Evolutionary conservation across 2,797 vertebrate genomes (phyloP).

Genomic region (Muraenolepis orangiensis): DNA sequence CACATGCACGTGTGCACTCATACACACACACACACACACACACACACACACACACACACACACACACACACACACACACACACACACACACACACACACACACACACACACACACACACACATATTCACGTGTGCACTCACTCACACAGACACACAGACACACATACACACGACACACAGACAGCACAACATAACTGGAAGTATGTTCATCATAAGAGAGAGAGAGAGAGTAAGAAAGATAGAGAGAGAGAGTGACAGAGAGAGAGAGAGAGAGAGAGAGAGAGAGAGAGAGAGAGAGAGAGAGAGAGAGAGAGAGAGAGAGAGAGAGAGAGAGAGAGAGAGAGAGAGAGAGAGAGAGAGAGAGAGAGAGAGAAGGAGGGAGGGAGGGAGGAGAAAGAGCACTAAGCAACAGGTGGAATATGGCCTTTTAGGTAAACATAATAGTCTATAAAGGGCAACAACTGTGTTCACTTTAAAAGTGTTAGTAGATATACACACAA

Average conservation of each 20-base stretch:
- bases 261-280: not conserved
- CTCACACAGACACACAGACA: too few species aligned
- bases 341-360: not conserved
- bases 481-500: too few species aligned
- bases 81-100: too few species aligned
- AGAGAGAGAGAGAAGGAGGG: not conserved
- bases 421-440: not conserved
- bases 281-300: not conserved
- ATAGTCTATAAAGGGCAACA: not conserved
- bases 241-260: too few species aligned
- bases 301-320: not conserved
- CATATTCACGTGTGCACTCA: too few species aligned
- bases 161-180: too few species aligned
- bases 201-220: too few species aligned
- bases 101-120: not conserved
- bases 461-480: too few species aligned
- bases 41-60: too few species aligned
- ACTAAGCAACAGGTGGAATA: not conserved
- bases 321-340: not conserved
- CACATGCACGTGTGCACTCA: not conserved
- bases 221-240: too few species aligned
- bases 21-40: too few species aligned
- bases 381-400: not conserved
- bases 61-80: not conserved
- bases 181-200: too few species aligned